A percentile compares a stretch with the other conserved stretches of the same genome.
Evolutionary conservation across 2,888 invertebrate genomes (phyloP).

Genomic region (Epiblema foenella): DNA sequence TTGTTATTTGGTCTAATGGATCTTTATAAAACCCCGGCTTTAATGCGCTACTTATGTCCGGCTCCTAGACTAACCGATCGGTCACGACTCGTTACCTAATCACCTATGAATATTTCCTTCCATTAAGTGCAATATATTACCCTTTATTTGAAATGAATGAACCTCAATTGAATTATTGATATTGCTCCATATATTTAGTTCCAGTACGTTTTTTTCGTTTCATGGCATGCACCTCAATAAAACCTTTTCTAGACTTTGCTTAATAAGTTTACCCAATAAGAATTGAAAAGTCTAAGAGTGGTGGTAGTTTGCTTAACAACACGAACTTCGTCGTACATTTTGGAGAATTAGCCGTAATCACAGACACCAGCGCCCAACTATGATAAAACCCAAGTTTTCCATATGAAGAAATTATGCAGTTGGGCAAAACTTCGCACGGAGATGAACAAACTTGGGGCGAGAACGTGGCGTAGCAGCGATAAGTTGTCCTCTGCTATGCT

Average conservation of each 20-base stretch:
- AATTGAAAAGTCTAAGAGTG: not conserved
- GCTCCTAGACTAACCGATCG: not conserved
- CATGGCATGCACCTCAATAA: too few species aligned
- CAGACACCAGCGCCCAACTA: conserved; percentile 27
- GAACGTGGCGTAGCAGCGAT: conserved; percentile 54
- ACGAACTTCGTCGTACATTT: conserved; percentile 9
- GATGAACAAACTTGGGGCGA: conserved; percentile 59
- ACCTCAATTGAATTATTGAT: conserved; percentile 8
- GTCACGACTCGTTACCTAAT: conserved; percentile 45
- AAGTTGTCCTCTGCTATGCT: conserved; percentile 52
- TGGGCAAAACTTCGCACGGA: conserved; percentile 54
- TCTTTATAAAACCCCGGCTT: too few species aligned
- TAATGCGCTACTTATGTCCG: not conserved
- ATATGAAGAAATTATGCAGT: conserved; percentile 60
- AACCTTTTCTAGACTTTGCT: too few species aligned
- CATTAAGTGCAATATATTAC: conserved; percentile 9
- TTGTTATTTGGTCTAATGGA: too few species aligned
- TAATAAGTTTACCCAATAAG: too few species aligned
- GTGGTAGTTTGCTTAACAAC: not conserved
- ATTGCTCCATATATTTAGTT: too few species aligned
- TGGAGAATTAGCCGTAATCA: conserved; percentile 47
- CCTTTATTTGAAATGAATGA: conserved; percentile 12
- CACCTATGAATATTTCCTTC: conserved; percentile 35
- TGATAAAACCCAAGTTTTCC: conserved; percentile 53
- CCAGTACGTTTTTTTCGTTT: too few species aligned